phyloP scores from a whole-genome alignment of 2,888 invertebrate genomes.

The Cartodere bifasciata region DNA sequence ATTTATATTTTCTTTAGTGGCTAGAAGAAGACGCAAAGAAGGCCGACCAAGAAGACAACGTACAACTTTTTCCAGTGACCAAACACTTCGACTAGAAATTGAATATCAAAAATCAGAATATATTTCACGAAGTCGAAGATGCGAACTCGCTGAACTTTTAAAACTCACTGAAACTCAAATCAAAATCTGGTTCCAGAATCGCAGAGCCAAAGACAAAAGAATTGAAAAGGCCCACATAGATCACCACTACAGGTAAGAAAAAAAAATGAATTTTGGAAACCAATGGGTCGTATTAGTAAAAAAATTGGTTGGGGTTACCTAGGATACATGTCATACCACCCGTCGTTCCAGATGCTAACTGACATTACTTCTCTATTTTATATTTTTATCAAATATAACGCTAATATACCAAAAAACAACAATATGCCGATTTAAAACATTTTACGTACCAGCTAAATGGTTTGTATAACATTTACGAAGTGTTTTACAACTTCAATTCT shows the following conservation, averaged over 20 bases:
- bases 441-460: too few relatives aligned
- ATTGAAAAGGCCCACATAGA: constrained; percentile 93
- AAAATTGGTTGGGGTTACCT: too few relatives aligned
- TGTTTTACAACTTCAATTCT: too few relatives aligned
- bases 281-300: not conserved
- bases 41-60: constrained; percentile 79
- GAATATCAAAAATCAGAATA: constrained; percentile 90
- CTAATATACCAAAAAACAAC: too few relatives aligned
- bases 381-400: too few relatives aligned
- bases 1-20: constrained; percentile 44
- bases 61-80: constrained; percentile 90
- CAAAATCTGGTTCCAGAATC: constrained; percentile 90
- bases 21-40: constrained; percentile 73
- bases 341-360: too few relatives aligned
- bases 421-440: too few relatives aligned
- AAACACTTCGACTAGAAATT: constrained; percentile 77
- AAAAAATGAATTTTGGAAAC: not conserved
- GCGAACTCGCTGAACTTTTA: constrained; percentile 62
- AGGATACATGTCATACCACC: too few relatives aligned
- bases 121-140: constrained; percentile 74
- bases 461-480: too few relatives aligned
- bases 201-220: constrained; percentile 90
- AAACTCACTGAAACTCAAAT: constrained; percentile 67
- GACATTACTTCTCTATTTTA: too few relatives aligned
- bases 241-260: constrained; percentile 75